Conservation (phyloP, 2,113 vertebrate species). For the Stercorarius parasiticus region DNA sequence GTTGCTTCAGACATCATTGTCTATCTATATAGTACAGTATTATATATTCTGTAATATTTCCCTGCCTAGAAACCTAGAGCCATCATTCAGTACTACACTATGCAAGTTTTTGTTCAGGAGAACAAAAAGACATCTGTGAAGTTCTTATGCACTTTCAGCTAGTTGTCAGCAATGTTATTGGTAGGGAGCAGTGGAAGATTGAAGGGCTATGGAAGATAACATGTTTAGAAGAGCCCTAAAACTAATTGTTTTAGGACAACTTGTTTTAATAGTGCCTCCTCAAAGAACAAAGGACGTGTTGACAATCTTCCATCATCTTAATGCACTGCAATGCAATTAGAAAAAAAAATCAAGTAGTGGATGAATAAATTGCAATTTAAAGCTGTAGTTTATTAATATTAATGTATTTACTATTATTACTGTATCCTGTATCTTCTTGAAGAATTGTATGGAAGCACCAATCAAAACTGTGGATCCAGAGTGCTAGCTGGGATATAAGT, state of each 20-base stretch:
- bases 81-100: not conserved
- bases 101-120: not conserved
- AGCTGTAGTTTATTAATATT: not conserved
- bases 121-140: constrained; percentile 31
- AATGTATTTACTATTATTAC: not conserved
- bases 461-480: not conserved
- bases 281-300: not conserved
- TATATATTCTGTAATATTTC: not conserved
- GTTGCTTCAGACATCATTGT: not conserved
- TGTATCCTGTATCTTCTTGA: not conserved
- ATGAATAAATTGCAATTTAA: not conserved
- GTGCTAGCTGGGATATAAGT: not conserved
- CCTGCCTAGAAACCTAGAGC: not conserved
- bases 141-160: not conserved
- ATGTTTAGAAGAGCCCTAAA: not conserved
- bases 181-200: not conserved
- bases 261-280: not conserved
- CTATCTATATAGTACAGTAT: not conserved
- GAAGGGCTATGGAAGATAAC: not conserved
- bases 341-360: not conserved
- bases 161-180: not conserved
- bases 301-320: not conserved
- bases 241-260: not conserved
- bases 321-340: not conserved
- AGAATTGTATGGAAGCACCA: not conserved